These are phyloP conservation scores for Caenorhabditis angaria DNA, from an alignment of 2,888 invertebrate genomes.

Conservation along the genomic window DNA sequence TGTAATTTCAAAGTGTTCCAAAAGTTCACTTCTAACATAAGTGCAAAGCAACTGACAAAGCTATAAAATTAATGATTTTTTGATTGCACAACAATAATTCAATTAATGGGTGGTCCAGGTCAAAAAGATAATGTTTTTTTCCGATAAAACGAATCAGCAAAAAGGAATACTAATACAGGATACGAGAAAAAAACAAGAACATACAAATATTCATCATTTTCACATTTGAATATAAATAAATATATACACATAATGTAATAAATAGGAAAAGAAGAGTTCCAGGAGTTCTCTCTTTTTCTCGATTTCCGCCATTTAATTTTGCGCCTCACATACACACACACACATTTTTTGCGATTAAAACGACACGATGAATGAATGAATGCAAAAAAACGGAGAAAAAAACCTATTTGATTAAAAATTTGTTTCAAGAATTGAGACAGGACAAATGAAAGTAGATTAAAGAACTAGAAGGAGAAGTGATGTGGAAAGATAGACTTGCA, in stretches of 20 bases:
- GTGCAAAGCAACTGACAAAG: not conserved
- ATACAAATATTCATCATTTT: not conserved
- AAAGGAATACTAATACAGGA: not conserved
- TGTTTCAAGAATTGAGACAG: not conserved
- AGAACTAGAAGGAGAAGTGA: conserved; percentile 1
- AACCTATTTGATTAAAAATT: conserved; percentile 4
- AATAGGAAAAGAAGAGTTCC: conserved; percentile 1
- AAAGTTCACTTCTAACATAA: no score
- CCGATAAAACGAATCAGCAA: not conserved
- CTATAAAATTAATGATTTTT: not conserved
- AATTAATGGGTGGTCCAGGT: not conserved
- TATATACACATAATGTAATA: not conserved
- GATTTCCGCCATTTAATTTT: conserved; percentile 2
- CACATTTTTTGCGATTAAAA: not conserved
- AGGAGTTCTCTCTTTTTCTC: conserved; percentile 1
- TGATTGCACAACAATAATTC: no score
- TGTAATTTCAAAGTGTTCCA: no score
- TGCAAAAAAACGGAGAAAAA: no score
- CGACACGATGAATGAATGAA: no score
- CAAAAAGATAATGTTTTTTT: no score
- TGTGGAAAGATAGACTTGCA: not conserved
- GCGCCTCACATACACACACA: not conserved
- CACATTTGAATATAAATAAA: no score
- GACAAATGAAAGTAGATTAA: no score
- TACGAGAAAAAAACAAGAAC: no score